A percentile compares a stretch with the other conserved stretches of the same genome.
Evolutionary conservation across 2,888 invertebrate genomes (phyloP).

Genomic region (Chironomus riparius): DNA sequence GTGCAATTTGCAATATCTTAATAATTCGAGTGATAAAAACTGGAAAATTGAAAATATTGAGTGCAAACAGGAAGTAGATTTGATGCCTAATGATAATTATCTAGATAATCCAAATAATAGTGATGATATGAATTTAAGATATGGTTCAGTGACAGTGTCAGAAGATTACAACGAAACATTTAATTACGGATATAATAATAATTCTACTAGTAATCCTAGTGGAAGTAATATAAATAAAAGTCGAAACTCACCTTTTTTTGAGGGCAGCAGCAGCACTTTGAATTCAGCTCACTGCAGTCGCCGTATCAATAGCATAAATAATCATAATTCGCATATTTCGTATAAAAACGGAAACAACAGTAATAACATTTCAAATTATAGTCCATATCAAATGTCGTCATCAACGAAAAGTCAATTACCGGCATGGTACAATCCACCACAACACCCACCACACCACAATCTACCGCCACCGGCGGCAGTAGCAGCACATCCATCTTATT

Average conservation of each 20-base stretch:
- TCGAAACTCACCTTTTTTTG: neutral
- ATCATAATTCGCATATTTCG: neutral
- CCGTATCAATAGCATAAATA: no score
- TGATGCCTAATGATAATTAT: neutral
- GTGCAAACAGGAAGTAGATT: constrained; percentile 9
- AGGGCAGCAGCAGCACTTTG: neutral
- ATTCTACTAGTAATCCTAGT: no score
- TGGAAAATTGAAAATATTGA: constrained; percentile 20
- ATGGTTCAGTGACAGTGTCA: neutral
- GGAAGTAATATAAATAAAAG: no score
- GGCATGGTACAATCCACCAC: constrained; percentile 7
- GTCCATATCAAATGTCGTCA: constrained; percentile 21
- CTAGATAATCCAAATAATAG: neutral
- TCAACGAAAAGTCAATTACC: constrained; percentile 19
- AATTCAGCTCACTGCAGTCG: no score
- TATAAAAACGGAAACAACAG: neutral
- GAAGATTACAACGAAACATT: neutral
- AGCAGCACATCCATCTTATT: neutral
- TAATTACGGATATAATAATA: neutral
- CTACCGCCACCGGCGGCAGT: neutral
- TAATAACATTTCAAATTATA: neutral
- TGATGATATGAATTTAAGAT: neutral
- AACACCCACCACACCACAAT: neutral
- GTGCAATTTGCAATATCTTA: neutral
- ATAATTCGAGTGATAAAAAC: neutral